Evolutionary conservation across 2,797 vertebrate species (phyloP).

Genomic region (Takifugu rubripes): DNA sequence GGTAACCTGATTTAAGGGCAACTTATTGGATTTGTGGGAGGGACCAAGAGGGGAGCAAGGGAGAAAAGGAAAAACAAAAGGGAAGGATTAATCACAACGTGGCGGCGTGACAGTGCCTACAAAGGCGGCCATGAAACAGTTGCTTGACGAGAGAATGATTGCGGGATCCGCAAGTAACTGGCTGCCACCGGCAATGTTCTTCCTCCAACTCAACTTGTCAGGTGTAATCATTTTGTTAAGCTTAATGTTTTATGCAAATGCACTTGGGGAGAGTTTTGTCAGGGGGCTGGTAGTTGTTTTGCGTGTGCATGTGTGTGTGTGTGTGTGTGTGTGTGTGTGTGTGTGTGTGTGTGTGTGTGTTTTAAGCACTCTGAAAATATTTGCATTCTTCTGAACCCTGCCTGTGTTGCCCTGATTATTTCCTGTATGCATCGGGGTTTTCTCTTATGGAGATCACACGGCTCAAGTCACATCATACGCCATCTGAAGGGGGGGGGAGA

Average conservation of each 20-base stretch:
- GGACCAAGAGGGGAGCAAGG: conserved; percentile 71
- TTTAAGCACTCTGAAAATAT: conserved; percentile 74
- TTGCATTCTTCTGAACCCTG: conserved; percentile 78
- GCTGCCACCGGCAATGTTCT: conserved; percentile 80
- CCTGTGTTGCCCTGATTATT: conserved; percentile 77
- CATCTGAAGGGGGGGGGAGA: conserved; percentile 57
- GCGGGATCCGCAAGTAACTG: conserved; percentile 76
- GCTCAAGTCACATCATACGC: conserved; percentile 66
- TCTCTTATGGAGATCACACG: conserved; percentile 71
- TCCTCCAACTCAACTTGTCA: conserved; percentile 82
- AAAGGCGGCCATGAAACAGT: conserved; percentile 76
- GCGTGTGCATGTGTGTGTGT: conserved; percentile 44
- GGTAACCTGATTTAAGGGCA: conserved; percentile 82
- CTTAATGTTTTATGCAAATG: conserved; percentile 86
- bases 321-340: conserved; percentile 37
- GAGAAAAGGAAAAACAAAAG: conserved; percentile 76
- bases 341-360: conserved; percentile 68
- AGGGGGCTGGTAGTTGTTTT: conserved; percentile 60
- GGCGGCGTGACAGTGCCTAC: conserved; percentile 72
- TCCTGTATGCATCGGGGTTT: conserved; percentile 73
- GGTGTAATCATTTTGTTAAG: conserved; percentile 85
- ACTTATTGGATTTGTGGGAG: conserved; percentile 82
- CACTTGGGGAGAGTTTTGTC: conserved; percentile 75
- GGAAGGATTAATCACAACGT: conserved; percentile 75
- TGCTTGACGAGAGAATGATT: conserved; percentile 79